These are phyloP conservation scores for Hemistola chrysoprasaria DNA, from an alignment of 2,888 invertebrate genomes.

Conservation along the genomic window DNA sequence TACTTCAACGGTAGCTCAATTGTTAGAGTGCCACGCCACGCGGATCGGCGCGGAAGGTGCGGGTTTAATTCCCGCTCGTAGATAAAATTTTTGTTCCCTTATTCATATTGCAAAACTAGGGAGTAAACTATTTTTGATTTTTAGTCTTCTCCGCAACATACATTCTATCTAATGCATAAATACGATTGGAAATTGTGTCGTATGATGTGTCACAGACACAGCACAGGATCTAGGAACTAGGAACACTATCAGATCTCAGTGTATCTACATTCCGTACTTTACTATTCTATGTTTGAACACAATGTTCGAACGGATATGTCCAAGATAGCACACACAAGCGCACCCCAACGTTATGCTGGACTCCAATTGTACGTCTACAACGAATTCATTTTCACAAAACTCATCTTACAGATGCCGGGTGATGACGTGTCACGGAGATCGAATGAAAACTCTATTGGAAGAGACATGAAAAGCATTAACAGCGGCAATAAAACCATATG, in stretches of 20 bases:
- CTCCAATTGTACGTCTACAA: conserved; percentile 62
- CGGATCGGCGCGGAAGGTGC: no score
- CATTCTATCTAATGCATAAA: no score
- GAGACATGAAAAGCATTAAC: conserved; percentile 28
- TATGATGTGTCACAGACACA: no score
- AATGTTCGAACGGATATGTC: conserved; percentile 22
- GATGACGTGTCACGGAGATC: conserved; percentile 52
- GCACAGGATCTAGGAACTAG: background rate
- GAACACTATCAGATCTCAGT: background rate
- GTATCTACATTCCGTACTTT: background rate
- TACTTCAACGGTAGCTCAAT: no score
- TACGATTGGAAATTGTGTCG: no score
- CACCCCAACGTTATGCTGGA: conserved; percentile 27
- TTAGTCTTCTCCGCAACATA: no score
- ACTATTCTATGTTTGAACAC: background rate
- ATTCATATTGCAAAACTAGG: no score
- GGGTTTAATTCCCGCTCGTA: no score
- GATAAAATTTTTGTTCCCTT: no score
- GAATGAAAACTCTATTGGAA: conserved; percentile 42
- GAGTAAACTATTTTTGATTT: no score
- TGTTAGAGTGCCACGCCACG: no score
- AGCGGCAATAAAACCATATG: no score
- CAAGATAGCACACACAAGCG: conserved; percentile 42
- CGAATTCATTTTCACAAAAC: conserved; percentile 79
- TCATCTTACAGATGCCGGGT: conserved; percentile 69